These are phyloP conservation scores for Ondatra zibethicus DNA, from an alignment of 2,113 vertebrate genomes.

Conservation along the genomic window DNA sequence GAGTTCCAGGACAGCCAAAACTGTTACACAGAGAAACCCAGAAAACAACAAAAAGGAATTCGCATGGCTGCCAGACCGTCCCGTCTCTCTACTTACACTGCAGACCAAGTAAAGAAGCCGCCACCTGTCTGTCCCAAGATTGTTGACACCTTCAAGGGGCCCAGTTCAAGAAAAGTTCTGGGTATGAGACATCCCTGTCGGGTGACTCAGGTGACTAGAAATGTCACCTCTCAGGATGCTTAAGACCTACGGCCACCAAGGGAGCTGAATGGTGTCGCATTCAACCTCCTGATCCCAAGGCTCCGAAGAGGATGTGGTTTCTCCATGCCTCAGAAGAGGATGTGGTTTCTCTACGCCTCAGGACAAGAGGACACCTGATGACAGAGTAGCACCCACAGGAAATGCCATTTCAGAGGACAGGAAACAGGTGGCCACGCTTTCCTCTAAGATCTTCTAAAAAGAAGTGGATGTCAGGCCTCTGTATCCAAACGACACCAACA, in stretches of 20 bases:
- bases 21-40: neutral
- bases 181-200: neutral
- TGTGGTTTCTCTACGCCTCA: conserved; percentile 22
- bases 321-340: neutral
- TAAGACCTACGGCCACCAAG: neutral
- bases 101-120: neutral
- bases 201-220: neutral
- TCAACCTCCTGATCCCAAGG: neutral
- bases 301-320: conserved; percentile 66
- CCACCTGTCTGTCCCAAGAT: neutral
- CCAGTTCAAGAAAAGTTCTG: neutral
- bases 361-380: conserved; percentile 27
- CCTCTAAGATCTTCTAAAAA: conserved; percentile 2
- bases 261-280: neutral
- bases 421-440: conserved; percentile 27
- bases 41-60: neutral
- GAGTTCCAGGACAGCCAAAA: neutral
- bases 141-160: neutral
- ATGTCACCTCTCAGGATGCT: neutral
- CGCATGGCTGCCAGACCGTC: neutral
- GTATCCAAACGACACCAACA: conserved; percentile 6
- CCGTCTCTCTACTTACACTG: neutral
- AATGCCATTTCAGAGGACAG: conserved; percentile 55
- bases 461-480: neutral
- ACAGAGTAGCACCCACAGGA: conserved; percentile 51